Percentiles rank a stretch among this genome's conserved stretches.
phyloP scores from a whole-genome alignment of 2,797 vertebrate genomes.

The Sebastiscus albofasciatus region DNA sequence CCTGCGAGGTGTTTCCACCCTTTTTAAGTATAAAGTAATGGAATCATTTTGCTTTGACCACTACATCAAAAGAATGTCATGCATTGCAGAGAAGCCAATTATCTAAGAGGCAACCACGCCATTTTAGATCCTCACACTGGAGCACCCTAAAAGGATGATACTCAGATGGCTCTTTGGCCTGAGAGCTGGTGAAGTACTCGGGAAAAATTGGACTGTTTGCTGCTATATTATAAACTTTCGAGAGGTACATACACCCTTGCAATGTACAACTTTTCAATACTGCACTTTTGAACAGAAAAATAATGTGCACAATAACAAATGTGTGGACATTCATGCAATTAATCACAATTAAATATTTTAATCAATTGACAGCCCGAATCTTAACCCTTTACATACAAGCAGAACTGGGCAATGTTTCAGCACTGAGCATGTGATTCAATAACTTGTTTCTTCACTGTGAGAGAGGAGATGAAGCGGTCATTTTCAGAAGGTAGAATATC shows the following conservation, averaged over 20 bases:
- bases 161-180: constrained; percentile 20
- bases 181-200: constrained; percentile 20
- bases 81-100: neutral
- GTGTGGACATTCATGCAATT: no score
- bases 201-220: constrained; percentile 9
- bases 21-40: constrained; percentile 32
- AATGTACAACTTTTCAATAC: neutral
- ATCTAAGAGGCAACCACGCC: neutral
- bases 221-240: constrained; percentile 1
- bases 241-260: neutral
- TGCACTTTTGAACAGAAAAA: neutral
- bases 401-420: neutral
- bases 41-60: constrained; percentile 34
- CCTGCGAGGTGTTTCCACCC: constrained; percentile 12
- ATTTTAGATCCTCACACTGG: constrained; percentile 18
- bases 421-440: neutral
- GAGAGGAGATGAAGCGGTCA: no score
- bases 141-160: constrained; percentile 19
- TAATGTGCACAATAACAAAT: no score
- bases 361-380: neutral
- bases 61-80: constrained; percentile 30
- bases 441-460: neutral
- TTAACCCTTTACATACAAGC: neutral
- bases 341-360: no score
- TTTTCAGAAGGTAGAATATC: no score